phyloP scores from a whole-genome alignment of 2,797 vertebrate genomes.

The Sebastes minor region DNA sequence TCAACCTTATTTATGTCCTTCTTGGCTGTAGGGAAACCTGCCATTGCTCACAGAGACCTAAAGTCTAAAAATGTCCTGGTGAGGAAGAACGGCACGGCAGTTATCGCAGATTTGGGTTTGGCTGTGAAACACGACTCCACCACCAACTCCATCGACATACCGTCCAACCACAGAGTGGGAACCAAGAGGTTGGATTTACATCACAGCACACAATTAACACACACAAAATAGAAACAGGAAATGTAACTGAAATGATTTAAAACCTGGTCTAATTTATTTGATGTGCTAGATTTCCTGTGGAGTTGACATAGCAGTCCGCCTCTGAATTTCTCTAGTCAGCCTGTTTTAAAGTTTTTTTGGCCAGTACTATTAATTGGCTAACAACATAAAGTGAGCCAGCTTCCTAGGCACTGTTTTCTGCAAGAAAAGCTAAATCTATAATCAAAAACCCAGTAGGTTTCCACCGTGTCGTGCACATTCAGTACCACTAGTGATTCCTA shows the following conservation, averaged over 20 bases:
- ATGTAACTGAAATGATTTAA: not conserved
- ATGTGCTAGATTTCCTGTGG: not conserved
- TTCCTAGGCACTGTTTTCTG: not conserved
- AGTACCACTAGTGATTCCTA: not conserved
- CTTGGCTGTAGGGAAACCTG: constrained; percentile 89
- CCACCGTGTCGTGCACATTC: not conserved
- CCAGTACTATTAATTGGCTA: not conserved
- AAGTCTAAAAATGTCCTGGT: constrained; percentile 98
- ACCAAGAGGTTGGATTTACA: constrained; percentile 89
- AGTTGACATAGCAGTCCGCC: not conserved
- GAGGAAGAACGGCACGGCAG: constrained; percentile 93
- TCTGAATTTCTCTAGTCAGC: not conserved
- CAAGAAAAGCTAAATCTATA: not conserved
- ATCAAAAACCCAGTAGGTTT: not conserved
- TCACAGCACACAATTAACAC: not conserved
- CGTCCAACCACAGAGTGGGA: constrained; percentile 93
- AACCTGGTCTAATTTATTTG: not conserved
- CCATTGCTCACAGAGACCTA: constrained; percentile 95
- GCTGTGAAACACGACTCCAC: constrained; percentile 94
- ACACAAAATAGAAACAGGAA: constrained; percentile 8
- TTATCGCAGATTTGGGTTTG: constrained; percentile 94
- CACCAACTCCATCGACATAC: constrained; percentile 92
- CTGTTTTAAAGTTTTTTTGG: not conserved
- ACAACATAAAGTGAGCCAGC: not conserved
- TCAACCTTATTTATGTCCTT: not conserved